A percentile compares a stretch with the other conserved stretches of the same genome.
These are phyloP conservation scores for Pelobates fuscus DNA, from an alignment of 2,113 vertebrate species.

Conservation along the genomic window DNA sequence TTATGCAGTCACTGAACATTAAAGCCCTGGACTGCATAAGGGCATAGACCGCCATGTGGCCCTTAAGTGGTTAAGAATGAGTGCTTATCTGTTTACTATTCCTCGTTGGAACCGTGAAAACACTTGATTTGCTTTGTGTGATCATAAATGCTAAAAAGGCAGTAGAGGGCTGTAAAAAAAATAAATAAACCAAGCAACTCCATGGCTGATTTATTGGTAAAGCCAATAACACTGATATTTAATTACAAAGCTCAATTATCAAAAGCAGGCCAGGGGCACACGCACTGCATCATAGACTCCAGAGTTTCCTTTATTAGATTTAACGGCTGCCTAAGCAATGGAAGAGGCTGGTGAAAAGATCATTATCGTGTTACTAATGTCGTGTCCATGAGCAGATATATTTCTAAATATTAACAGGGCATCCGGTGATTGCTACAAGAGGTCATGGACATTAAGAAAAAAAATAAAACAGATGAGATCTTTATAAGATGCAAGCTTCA, in stretches of 20 bases:
- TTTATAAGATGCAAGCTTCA: constrained; percentile 21
- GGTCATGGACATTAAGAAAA: constrained; percentile 34
- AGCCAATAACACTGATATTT: constrained; percentile 29
- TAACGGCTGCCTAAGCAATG: constrained; percentile 31
- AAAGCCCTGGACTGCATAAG: too few species aligned
- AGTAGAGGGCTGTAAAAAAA: too few species aligned
- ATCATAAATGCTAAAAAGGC: too few species aligned
- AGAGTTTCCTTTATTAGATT: background rate
- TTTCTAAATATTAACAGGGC: constrained; percentile 47
- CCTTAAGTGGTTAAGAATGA: too few species aligned
- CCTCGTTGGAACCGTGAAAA: too few species aligned
- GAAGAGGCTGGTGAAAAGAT: background rate
- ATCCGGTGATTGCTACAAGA: constrained; percentile 30
- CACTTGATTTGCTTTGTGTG: too few species aligned
- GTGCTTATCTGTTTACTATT: too few species aligned
- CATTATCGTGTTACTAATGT: constrained; percentile 40
- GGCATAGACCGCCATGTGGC: too few species aligned
- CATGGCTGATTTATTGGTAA: too few species aligned
- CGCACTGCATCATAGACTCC: constrained; percentile 5
- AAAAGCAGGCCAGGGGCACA: constrained; percentile 25
- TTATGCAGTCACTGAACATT: too few species aligned
- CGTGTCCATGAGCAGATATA: constrained; percentile 27
- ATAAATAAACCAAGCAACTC: too few species aligned
- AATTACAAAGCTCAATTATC: constrained; percentile 34
- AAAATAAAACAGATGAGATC: constrained; percentile 34